Percentiles rank a stretch among this genome's conserved stretches.
phyloP scores from a whole-genome alignment of 92 coral and sea anemone species.

The Montipora capitata region DNA sequence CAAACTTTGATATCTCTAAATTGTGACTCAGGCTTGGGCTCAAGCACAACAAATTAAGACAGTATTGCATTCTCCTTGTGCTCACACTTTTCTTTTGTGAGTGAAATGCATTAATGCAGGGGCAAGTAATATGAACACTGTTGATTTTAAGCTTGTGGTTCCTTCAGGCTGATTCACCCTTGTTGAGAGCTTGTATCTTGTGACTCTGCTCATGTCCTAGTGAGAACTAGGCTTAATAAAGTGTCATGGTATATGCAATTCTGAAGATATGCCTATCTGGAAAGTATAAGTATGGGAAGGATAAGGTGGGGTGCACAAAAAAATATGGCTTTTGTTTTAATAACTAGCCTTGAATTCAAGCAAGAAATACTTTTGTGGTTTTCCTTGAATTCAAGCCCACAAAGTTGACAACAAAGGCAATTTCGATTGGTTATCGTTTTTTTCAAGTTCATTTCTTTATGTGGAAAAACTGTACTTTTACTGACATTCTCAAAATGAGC shows the following conservation, averaged over 20 bases:
- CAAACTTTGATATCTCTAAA: constrained; percentile 1
- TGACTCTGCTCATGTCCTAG: constrained; percentile 4
- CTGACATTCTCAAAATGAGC: constrained; percentile 35
- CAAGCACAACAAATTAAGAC: no score
- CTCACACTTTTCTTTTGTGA: background rate
- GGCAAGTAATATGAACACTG: constrained; percentile 24
- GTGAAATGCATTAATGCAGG: constrained; percentile 12
- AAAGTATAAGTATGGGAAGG: constrained; percentile 1
- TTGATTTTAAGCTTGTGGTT: constrained; percentile 22
- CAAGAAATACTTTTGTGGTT: background rate
- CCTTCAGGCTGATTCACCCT: constrained; percentile 21
- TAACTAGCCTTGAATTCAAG: background rate
- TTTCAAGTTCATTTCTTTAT: constrained; percentile 43
- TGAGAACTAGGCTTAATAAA: background rate
- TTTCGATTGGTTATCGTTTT: constrained; percentile 17
- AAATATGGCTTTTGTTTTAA: background rate
- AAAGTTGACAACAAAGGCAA: no score
- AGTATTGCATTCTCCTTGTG: background rate
- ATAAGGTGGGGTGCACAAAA: background rate
- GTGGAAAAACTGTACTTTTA: constrained; percentile 18
- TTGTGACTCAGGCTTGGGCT: constrained; percentile 20
- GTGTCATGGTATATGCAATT: background rate
- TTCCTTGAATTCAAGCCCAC: constrained; percentile 30
- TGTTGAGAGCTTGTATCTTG: constrained; percentile 12
- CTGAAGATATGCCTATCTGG: constrained; percentile 7